These are phyloP conservation scores for Sarcophaga caerulescens DNA, from an alignment of 2,888 invertebrate species.

Conservation along the genomic window DNA sequence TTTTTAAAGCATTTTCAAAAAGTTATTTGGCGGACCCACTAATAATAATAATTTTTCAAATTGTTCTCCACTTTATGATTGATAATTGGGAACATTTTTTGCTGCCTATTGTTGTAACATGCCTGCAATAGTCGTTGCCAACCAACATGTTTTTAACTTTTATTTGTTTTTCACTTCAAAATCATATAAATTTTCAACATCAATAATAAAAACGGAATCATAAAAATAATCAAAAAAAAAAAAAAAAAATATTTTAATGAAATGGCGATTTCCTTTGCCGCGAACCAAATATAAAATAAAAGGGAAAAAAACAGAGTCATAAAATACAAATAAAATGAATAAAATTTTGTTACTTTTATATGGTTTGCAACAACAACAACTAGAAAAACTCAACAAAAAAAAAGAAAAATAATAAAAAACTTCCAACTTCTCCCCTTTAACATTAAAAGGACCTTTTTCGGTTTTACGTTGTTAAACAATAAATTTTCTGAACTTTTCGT, in stretches of 20 bases:
- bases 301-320: constrained; percentile 29
- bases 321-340: constrained; percentile 41
- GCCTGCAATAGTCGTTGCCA: too few relatives aligned
- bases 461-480: constrained; percentile 17
- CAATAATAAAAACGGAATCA: constrained; percentile 30
- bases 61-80: too few relatives aligned
- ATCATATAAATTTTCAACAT: constrained; percentile 31
- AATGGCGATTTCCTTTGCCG: constrained; percentile 40
- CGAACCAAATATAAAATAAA: background rate
- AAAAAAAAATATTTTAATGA: constrained; percentile 1
- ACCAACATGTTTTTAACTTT: background rate
- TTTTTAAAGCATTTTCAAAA: too few relatives aligned
- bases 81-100: too few relatives aligned
- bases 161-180: constrained; percentile 11
- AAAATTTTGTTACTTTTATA: constrained; percentile 14
- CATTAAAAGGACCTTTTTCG: constrained; percentile 19
- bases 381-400: too few relatives aligned
- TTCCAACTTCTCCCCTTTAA: background rate
- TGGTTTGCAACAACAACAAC: background rate
- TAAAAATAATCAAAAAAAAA: constrained; percentile 30
- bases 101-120: too few relatives aligned
- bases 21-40: too few relatives aligned
- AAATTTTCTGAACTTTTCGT: constrained; percentile 34
- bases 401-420: background rate
- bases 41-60: too few relatives aligned